Evolutionary conservation across 2,888 invertebrate species (phyloP).

Genomic region (Sesamia inferens): DNA sequence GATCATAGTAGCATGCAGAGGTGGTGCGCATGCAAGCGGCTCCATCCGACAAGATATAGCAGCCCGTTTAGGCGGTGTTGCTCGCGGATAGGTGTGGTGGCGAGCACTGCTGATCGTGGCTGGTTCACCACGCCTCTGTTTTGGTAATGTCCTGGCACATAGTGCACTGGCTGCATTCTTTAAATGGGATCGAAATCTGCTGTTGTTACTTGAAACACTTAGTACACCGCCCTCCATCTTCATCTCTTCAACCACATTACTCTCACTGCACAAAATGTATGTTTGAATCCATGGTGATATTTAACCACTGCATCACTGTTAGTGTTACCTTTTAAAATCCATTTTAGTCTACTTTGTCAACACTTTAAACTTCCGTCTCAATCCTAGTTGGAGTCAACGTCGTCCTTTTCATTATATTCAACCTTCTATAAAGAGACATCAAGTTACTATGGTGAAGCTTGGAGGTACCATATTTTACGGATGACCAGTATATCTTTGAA

Average conservation of each 20-base stretch:
- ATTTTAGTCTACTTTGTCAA: slow-evolving; percentile 41
- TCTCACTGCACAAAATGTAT: slow-evolving; percentile 76
- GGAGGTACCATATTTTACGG: slow-evolving; percentile 8
- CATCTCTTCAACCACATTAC: slow-evolving; percentile 59
- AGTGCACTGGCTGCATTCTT: slow-evolving; percentile 87
- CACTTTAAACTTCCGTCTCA: slow-evolving; percentile 21
- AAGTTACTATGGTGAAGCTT: slow-evolving; percentile 27
- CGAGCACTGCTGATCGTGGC: slow-evolving; percentile 75
- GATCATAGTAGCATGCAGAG: slow-evolving; percentile 69
- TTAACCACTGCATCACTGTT: slow-evolving; percentile 60
- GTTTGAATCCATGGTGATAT: slow-evolving; percentile 79
- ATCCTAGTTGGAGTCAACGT: not conserved
- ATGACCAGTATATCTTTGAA: slow-evolving; percentile 10
- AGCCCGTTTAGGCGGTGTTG: slow-evolving; percentile 81
- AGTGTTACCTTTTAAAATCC: slow-evolving; percentile 58
- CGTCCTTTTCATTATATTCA: slow-evolving; percentile 30
- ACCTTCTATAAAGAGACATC: slow-evolving; percentile 14
- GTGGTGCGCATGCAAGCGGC: slow-evolving; percentile 74
- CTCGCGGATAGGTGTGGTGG: slow-evolving; percentile 86
- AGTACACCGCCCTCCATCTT: slow-evolving; percentile 89
- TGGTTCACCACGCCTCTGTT: slow-evolving; percentile 83
- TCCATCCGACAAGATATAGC: slow-evolving; percentile 83
- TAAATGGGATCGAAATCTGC: slow-evolving; percentile 84
- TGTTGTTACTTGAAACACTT: slow-evolving; percentile 85
- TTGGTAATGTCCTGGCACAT: slow-evolving; percentile 86